Evolutionary conservation across 2,888 invertebrate species (phyloP), one percentile per base, ranked within the genome.

Genomic region (Quadroppia sp.): DNA sequence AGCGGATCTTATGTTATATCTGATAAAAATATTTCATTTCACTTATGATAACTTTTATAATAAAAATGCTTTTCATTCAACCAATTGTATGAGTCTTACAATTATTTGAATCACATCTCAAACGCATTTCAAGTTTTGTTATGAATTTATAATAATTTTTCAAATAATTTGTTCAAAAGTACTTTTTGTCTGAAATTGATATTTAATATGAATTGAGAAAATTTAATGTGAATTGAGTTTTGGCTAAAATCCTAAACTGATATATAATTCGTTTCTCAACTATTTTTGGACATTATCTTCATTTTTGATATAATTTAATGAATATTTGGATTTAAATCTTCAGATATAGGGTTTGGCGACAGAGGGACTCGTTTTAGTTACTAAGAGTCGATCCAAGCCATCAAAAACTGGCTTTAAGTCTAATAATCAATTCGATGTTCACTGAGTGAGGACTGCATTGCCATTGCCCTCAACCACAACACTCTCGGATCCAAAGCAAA

Each of bases 401-500:
- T 67, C 67, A 1, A 67, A 67, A 67, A 67, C 67, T 67, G 15
- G 67, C 67, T 67, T 36, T 23, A 23, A 36, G n/a, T 67, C 40
- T 67, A 67, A 42, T 67, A 67, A 67, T 67, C 67, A 67, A 67
- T 40, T 42, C 67, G 42, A 23, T 67, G 61, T 61, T 61, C 61
- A 61, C 53, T 53, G 53, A 23, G 4, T 67, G 15, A 20, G 36
- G 20, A 32, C n/a, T 64, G 36, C 64, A 9, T n/a, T 67, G 40
- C 67, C 67, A 67, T 67, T 67, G 67, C 67, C 67, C 67, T 67
- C 67, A 67, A 42, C 64, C 30, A 53, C 53, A 53, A 23, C 25
- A 25, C 50, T 4, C 36, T 45, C 15, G 45, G 15, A 50, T 50
- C 50, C 25, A 53, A 25, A 25, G 25, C 25, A 53, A 25, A 25